Percentiles rank a stretch among this genome's conserved stretches.
Conservation (phyloP, 1,140 invertebrate genomes). For the Drosophila pruinosa region DNA sequence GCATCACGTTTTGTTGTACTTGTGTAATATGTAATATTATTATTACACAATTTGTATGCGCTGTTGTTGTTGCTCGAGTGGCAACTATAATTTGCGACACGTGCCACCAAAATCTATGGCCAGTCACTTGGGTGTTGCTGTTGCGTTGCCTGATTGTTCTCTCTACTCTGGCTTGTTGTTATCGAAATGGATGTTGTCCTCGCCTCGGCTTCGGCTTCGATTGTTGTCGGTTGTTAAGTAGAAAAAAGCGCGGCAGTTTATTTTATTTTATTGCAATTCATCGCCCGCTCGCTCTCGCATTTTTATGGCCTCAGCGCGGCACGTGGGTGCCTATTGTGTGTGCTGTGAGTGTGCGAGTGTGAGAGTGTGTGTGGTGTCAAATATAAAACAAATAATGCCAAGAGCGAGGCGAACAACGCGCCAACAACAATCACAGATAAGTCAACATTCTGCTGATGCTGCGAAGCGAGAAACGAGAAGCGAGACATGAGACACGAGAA, state of each 20-base stretch:
- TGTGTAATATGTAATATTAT: conserved; percentile 65
- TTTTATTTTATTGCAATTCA: conserved; percentile 77
- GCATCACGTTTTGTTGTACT: conserved; percentile 49
- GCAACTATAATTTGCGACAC: conserved; percentile 70
- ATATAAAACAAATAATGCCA: conserved; percentile 76
- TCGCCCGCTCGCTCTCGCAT: conserved; percentile 30
- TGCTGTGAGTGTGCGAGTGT: conserved; percentile 4
- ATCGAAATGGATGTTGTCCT: neutral
- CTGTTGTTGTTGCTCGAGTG: conserved; percentile 8
- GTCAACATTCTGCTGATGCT: conserved; percentile 67
- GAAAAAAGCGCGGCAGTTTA: conserved; percentile 66
- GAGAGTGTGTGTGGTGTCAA: conserved; percentile 59
- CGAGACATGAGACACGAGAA: neutral
- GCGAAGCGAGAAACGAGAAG: neutral
- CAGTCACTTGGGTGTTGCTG: conserved; percentile 9
- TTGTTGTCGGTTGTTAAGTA: conserved; percentile 14
- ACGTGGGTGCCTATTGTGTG: conserved; percentile 14
- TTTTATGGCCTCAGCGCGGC: conserved; percentile 53
- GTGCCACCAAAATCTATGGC: conserved; percentile 62
- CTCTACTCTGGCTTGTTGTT: neutral
- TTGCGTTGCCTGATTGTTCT: neutral
- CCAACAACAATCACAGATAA: conserved; percentile 66
- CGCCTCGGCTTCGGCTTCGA: neutral
- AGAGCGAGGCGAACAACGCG: conserved; percentile 32
- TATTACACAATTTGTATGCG: conserved; percentile 73